Conservation (phyloP, 2,888 invertebrate species). For the Galerucella calmariensis region DNA sequence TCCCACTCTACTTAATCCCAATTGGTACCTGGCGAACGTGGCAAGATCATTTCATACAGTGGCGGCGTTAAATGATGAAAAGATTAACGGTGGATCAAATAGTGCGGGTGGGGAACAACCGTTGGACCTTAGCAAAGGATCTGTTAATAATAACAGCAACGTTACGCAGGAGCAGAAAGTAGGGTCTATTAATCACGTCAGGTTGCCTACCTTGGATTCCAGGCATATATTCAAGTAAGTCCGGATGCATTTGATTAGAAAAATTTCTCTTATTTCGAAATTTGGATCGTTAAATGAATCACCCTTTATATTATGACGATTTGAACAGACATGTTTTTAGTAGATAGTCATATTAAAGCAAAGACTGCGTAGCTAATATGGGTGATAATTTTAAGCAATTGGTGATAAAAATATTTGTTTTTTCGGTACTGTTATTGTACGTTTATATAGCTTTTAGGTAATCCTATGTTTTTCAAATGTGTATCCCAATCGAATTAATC, state of each 20-base stretch:
- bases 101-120: constrained; percentile 74
- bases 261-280: too few relatives aligned
- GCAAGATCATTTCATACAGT: constrained; percentile 67
- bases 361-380: too few relatives aligned
- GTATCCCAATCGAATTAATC: neutral
- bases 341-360: too few relatives aligned
- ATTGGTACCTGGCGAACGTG: constrained; percentile 66
- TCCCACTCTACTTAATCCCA: constrained; percentile 57
- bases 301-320: too few relatives aligned
- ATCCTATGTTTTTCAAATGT: too few relatives aligned
- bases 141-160: constrained; percentile 51
- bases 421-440: too few relatives aligned
- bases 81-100: constrained; percentile 44
- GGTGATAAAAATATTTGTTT: too few relatives aligned
- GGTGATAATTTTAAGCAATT: too few relatives aligned
- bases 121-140: constrained; percentile 86
- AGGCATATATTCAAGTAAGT: constrained; percentile 81
- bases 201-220: constrained; percentile 65
- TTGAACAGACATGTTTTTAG: too few relatives aligned
- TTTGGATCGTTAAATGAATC: too few relatives aligned
- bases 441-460: too few relatives aligned
- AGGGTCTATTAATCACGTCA: constrained; percentile 55
- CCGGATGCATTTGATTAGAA: neutral
- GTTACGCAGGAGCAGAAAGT: constrained; percentile 49
- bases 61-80: constrained; percentile 45